phyloP scores from a whole-genome alignment of 2,888 invertebrate genomes.

The Phrixothrix hirtus region DNA sequence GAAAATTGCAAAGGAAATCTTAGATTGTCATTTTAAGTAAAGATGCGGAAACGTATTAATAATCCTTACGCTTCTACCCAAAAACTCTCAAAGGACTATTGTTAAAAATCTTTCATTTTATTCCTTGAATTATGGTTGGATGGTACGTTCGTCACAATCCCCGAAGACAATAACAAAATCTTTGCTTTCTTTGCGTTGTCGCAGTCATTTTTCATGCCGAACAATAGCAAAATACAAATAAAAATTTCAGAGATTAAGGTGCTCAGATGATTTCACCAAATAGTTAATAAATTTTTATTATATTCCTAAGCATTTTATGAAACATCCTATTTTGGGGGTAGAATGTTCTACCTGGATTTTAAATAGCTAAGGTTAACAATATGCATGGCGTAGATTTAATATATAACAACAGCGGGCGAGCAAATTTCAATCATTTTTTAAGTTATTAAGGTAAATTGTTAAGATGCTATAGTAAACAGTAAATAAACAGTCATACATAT shows the following conservation, averaged over 20 bases:
- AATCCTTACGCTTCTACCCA: slow-evolving; percentile 27
- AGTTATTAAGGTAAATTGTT: no score
- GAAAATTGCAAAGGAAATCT: slow-evolving; percentile 27
- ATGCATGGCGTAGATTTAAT: no score
- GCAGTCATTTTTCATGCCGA: slow-evolving; percentile 35
- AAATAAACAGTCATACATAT: no score
- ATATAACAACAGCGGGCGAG: no score
- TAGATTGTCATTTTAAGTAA: slow-evolving; percentile 26
- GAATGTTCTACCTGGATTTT: no score
- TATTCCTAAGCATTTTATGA: background rate
- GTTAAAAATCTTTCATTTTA: slow-evolving; percentile 37
- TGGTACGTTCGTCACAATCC: slow-evolving; percentile 36
- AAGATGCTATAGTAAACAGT: no score
- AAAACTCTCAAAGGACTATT: slow-evolving; percentile 32
- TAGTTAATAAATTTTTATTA: slow-evolving; percentile 23
- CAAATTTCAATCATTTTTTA: no score
- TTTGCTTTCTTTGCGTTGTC: slow-evolving; percentile 32
- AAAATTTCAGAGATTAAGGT: slow-evolving; percentile 29
- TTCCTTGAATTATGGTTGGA: slow-evolving; percentile 35
- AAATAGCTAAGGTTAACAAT: no score
- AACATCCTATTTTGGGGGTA: no score
- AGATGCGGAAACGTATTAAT: slow-evolving; percentile 30
- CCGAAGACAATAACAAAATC: slow-evolving; percentile 36
- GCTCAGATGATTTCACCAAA: slow-evolving; percentile 22
- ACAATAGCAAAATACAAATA: slow-evolving; percentile 30